phyloP scores from a whole-genome alignment of 2,113 vertebrate species.

The Menidia beryllina region DNA sequence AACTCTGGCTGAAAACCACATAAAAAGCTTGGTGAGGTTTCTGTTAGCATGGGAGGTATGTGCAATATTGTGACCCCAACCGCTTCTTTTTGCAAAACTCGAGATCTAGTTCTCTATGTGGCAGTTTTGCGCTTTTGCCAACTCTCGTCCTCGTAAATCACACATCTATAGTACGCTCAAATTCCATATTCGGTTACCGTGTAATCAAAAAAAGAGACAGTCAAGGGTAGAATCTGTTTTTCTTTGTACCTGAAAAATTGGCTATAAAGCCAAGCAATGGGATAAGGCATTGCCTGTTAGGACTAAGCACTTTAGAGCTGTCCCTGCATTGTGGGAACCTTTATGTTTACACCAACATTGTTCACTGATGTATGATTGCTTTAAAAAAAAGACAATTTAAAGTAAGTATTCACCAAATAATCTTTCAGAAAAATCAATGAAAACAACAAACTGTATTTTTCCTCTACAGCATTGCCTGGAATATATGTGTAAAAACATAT shows the following conservation, averaged over 20 bases:
- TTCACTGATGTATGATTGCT: no score
- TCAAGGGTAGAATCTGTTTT: not conserved
- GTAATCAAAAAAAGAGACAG: not conserved
- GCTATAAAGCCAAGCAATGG: not conserved
- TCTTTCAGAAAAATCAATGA: no score
- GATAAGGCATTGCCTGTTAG: not conserved
- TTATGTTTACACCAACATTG: no score
- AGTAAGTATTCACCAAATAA: no score
- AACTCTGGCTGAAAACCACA: constrained; percentile 29
- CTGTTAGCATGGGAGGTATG: not conserved
- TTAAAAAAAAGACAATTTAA: no score
- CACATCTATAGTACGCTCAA: not conserved
- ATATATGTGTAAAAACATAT: constrained; percentile 6
- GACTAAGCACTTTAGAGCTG: not conserved
- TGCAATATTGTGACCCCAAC: not conserved
- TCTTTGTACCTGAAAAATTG: not conserved
- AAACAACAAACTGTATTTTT: no score
- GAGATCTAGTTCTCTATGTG: constrained; percentile 5
- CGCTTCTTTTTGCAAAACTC: not conserved
- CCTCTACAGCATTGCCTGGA: no score
- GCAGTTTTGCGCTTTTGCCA: not conserved
- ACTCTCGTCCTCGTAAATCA: not conserved
- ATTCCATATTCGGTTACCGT: not conserved
- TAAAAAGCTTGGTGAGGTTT: constrained; percentile 16
- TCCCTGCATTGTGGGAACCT: no score